Base-by-base conservation (phyloP, 1,140 invertebrate genomes). In the Forficula auricularia region DNA sequence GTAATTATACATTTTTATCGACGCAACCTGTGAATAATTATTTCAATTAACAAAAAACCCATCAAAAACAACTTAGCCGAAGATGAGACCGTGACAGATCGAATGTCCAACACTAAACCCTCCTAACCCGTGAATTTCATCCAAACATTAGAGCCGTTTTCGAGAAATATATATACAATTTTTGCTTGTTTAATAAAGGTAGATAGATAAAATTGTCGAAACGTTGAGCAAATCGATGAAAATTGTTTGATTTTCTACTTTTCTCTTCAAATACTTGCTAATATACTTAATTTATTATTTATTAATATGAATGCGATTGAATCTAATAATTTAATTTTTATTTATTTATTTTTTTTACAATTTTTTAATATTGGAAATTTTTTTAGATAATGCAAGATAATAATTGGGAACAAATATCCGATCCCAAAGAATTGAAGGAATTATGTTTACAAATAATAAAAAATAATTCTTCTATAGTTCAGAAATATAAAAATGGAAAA, bases 401-500 rank as follows among this genome's bases (percentile, higher is more conserved):
- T 45, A 65, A 72, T 42, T 75, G 73, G 71, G 53, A 57, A 31
- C 63, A 77, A 56, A 76, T 84, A 42, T 71, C 56, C 18, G 70
- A 82, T 54, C 55, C 67, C 45, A 49, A 57, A 14, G 60, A 69
- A 56, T 67, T 87, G 42, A 63, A 57, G 33, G 57, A 67, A 50
- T 58, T 75, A 20, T 84, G 81, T 58, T 46, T 60, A 34, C 54
- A 70, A 54, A 60, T 77, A 1, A 58, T 86, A 18, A 50, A 70
- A 14, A 66, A 75, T 47, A 79, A 84, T 64, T 65, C 72, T 16
- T 73, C 79, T 56, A 53, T 74, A 33, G 74, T 81, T 9, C 61
- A 64, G 49, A 62, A 72, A 48, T 82, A 73, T 52, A 73, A 71
- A 58, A 60, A 59, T 3, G 80, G 81, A n/a, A 83, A 82, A 57